These are phyloP conservation scores for Procapra przewalskii DNA, from an alignment of 2,113 vertebrate genomes.

Conservation along the genomic window DNA sequence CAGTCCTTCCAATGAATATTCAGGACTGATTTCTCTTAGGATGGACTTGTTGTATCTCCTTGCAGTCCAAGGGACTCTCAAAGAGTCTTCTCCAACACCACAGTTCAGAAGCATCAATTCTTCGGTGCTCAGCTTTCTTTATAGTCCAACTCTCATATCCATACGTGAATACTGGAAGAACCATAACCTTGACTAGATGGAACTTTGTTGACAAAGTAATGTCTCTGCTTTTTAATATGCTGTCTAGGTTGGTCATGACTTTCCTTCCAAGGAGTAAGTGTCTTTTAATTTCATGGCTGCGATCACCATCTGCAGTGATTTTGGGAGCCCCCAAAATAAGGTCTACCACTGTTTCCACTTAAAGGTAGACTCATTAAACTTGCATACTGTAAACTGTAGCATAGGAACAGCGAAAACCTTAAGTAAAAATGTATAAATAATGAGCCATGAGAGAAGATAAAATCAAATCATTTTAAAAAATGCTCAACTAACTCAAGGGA, in stretches of 20 bases:
- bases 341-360: neutral
- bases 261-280: neutral
- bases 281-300: neutral
- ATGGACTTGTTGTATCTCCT: neutral
- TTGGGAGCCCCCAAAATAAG: neutral
- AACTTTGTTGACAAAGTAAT: neutral
- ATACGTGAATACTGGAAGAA: neutral
- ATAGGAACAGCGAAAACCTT: neutral
- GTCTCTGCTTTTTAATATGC: neutral
- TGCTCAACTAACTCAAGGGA: neutral
- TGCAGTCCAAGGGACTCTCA: neutral
- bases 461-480: neutral
- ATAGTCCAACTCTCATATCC: neutral
- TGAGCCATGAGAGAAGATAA: neutral
- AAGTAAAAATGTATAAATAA: neutral
- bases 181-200: neutral
- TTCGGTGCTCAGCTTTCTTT: neutral
- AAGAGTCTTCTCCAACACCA: neutral
- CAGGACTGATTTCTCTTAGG: neutral
- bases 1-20: neutral
- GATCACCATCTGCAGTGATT: neutral
- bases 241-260: neutral
- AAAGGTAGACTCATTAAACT: neutral
- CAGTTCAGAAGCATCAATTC: neutral
- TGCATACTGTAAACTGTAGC: neutral